A percentile compares a stretch with the other conserved stretches of the same genome.
phyloP scores from a whole-genome alignment of 2,888 invertebrate genomes.

The Anodontia alba region DNA sequence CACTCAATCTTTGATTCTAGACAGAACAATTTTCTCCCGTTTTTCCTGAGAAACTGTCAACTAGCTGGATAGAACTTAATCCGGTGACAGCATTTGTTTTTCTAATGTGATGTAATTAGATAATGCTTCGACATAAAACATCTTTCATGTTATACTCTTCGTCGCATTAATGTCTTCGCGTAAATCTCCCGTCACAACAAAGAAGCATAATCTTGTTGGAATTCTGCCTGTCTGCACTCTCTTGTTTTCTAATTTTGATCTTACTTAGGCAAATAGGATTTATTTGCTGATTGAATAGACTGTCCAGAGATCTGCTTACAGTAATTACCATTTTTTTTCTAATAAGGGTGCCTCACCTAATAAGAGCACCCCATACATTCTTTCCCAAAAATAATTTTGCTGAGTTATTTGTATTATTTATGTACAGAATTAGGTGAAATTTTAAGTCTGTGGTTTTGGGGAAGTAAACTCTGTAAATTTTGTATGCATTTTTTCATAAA shows the following conservation, averaged over 20 bases:
- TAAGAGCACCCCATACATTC: too few relatives aligned
- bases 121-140: conserved; percentile 13
- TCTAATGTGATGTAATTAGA: conserved; percentile 16
- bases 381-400: too few relatives aligned
- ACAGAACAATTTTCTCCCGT: background rate
- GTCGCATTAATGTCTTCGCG: background rate
- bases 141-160: conserved; percentile 7
- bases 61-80: background rate
- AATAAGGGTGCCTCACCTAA: too few relatives aligned
- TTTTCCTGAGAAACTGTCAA: background rate
- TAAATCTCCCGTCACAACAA: background rate
- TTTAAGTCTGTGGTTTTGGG: too few relatives aligned
- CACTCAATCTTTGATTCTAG: background rate
- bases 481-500: too few relatives aligned
- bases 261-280: conserved; percentile 4
- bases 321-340: too few relatives aligned
- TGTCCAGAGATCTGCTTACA: background rate
- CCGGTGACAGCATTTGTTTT: conserved; percentile 15
- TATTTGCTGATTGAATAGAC: background rate
- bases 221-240: background rate
- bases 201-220: background rate
- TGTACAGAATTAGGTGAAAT: too few relatives aligned
- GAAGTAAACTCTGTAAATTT: too few relatives aligned
- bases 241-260: conserved; percentile 6
- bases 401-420: too few relatives aligned